Evolutionary conservation across 1,140 invertebrate genomes (phyloP).

Genomic region (Pseudomyrmex cubaensis): DNA sequence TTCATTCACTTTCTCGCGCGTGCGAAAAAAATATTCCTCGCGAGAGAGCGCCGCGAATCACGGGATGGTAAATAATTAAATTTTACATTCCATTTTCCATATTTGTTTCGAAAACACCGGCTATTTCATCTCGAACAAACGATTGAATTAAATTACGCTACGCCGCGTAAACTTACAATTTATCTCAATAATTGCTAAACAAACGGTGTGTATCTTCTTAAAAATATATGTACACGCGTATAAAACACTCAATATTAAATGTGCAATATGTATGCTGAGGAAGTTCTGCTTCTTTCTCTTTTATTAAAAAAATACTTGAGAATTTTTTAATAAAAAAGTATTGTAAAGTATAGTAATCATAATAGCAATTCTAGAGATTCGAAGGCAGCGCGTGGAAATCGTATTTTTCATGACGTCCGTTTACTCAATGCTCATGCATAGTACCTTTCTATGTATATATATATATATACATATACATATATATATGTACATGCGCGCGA

Average conservation of each 20-base stretch:
- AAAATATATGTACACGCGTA: background rate
- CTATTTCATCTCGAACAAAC: constrained; percentile 4
- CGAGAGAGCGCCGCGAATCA: background rate
- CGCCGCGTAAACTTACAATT: no score
- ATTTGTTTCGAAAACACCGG: constrained; percentile 2
- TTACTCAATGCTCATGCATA: constrained; percentile 46
- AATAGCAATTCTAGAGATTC: constrained; percentile 41
- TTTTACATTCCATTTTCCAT: constrained; percentile 9
- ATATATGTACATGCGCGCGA: constrained; percentile 49
- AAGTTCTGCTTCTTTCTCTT: background rate
- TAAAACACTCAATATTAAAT: no score
- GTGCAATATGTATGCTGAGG: no score
- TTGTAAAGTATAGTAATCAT: constrained; percentile 58
- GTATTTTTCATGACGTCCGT: constrained; percentile 63
- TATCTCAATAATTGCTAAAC: background rate
- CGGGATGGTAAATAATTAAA: constrained; percentile 36
- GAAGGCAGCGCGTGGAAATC: constrained; percentile 20
- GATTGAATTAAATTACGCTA: constrained; percentile 36
- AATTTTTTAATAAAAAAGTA: background rate
- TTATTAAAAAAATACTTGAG: background rate
- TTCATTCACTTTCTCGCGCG: constrained; percentile 53
- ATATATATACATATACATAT: background rate
- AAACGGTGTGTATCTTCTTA: no score
- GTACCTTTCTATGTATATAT: background rate
- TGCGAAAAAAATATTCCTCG: constrained; percentile 6